phyloP scores from a whole-genome alignment of 2,113 vertebrate genomes.

The Hippocampus abdominalis region DNA sequence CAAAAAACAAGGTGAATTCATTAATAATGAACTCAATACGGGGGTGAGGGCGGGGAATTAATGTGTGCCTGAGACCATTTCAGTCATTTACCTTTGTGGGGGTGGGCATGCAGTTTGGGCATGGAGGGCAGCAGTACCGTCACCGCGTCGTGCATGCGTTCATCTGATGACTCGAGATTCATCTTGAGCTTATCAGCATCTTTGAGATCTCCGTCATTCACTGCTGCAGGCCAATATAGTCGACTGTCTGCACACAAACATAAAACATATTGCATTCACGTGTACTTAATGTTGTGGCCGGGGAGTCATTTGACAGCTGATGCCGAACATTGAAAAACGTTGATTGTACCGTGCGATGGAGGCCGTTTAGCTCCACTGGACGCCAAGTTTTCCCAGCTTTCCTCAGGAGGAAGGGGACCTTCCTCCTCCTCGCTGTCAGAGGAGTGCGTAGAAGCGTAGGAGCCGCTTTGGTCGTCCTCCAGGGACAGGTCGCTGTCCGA shows the following conservation, averaged over 20 bases:
- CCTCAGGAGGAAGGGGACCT: conserved; percentile 71
- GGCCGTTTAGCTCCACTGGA: conserved; percentile 60
- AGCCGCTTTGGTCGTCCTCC: conserved; percentile 88
- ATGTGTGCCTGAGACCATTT: background rate
- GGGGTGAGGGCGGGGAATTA: background rate
- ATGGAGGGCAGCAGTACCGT: conserved; percentile 62
- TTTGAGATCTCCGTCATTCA: conserved; percentile 56
- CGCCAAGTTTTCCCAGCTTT: conserved; percentile 82
- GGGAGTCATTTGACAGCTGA: background rate
- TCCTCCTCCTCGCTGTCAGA: conserved; percentile 90
- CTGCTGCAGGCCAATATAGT: conserved; percentile 74
- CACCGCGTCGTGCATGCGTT: conserved; percentile 24
- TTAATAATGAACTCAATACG: background rate
- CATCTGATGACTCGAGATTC: conserved; percentile 36
- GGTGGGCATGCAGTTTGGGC: conserved; percentile 69
- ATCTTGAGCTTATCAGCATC: conserved; percentile 42
- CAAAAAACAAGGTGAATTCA: background rate
- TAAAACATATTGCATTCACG: background rate
- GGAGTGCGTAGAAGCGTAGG: conserved; percentile 86
- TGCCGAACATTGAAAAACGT: background rate
- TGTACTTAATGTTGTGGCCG: background rate
- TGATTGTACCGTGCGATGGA: conserved; percentile 43
- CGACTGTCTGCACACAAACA: conserved; percentile 58
- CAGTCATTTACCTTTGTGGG: conserved; percentile 78
- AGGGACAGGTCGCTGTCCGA: conserved; percentile 90